These are phyloP conservation scores for Macquaria australasica DNA, from an alignment of 2,113 vertebrate species.

Conservation along the genomic window DNA sequence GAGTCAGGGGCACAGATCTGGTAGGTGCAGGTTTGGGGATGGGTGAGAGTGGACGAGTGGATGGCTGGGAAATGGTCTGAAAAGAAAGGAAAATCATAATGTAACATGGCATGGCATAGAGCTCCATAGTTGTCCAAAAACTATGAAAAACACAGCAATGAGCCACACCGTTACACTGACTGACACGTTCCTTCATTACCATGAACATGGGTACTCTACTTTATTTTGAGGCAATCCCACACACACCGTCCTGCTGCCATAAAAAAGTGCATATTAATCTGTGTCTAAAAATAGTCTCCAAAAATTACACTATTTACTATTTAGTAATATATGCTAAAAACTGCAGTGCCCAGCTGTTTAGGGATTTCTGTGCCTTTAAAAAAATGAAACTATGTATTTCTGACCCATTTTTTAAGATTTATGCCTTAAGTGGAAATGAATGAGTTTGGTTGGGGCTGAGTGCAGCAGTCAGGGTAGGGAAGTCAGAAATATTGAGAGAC, in stretches of 20 bases:
- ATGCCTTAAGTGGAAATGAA: not conserved
- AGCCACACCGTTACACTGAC: not conserved
- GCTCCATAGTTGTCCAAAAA: not conserved
- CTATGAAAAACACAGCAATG: not conserved
- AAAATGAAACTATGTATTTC: not conserved
- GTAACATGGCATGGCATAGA: not conserved
- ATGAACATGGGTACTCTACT: not conserved
- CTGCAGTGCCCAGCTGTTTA: not conserved
- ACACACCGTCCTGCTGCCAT: not conserved
- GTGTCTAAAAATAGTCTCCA: slow-evolving; percentile 17
- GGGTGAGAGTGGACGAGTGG: slow-evolving; percentile 76
- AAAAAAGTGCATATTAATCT: not conserved
- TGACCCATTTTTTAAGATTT: slow-evolving; percentile 14
- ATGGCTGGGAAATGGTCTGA: slow-evolving; percentile 79
- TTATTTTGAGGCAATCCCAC: slow-evolving; percentile 14
- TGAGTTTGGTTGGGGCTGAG: not conserved
- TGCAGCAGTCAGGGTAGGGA: not conserved
- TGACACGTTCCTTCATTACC: not conserved
- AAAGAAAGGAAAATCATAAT: slow-evolving; percentile 22
- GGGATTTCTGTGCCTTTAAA: slow-evolving; percentile 12
- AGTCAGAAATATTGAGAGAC: not conserved
- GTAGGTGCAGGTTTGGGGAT: slow-evolving; percentile 66
- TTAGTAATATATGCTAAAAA: not conserved
- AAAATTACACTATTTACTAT: slow-evolving; percentile 12
- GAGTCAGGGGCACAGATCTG: slow-evolving; percentile 51